These are phyloP conservation scores for Cherax quadricarinatus DNA, from an alignment of 1,140 invertebrate genomes.

Conservation along the genomic window DNA sequence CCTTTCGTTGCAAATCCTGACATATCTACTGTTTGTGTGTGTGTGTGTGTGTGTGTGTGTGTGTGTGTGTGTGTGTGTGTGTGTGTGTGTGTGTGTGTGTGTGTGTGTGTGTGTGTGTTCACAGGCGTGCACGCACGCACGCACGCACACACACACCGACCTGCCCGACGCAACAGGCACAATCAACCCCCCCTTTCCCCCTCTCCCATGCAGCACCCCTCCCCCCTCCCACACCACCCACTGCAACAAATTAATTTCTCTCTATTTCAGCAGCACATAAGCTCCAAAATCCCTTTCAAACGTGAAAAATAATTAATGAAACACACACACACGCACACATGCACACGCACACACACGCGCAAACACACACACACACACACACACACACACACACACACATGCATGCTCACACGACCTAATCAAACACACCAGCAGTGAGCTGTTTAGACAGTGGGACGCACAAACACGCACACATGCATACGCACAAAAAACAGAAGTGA, in stretches of 20 bases:
- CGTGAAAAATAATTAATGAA: slow-evolving; percentile 32
- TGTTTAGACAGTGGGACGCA: no score
- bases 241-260: slow-evolving; percentile 47
- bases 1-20: no score
- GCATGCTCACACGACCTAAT: background rate
- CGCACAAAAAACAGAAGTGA: no score
- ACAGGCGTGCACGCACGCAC: slow-evolving; percentile 19
- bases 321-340: slow-evolving; percentile 27
- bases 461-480: no score
- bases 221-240: slow-evolving; percentile 1
- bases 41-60: no score
- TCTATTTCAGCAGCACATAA: slow-evolving; percentile 47
- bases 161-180: no score
- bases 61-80: background rate
- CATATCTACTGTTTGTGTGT: no score
- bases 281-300: background rate
- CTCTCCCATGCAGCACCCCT: no score
- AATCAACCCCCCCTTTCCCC: no score
- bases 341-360: background rate
- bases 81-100: slow-evolving; percentile 33
- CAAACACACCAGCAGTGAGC: no score
- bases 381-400: background rate
- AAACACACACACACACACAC: background rate
- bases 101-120: slow-evolving; percentile 34
- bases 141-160: background rate